phyloP scores from a whole-genome alignment of 1,140 invertebrate genomes.

The Elysia chlorotica region DNA sequence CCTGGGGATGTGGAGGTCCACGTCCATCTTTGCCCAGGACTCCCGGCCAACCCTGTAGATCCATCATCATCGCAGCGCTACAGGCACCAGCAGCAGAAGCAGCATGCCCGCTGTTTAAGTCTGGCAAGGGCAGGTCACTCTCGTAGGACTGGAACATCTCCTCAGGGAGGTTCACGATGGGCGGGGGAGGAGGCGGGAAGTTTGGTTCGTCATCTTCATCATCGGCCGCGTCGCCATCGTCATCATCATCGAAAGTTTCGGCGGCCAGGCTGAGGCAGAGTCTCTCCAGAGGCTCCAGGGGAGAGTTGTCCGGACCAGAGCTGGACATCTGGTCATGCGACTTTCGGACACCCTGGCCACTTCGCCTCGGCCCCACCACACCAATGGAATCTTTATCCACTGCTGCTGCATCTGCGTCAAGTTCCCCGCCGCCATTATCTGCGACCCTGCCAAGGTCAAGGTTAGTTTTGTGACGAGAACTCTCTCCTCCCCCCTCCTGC shows the following conservation, averaged over 20 bases:
- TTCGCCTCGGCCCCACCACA: constrained; percentile 21
- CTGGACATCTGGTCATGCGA: not conserved
- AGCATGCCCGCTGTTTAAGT: too few relatives aligned
- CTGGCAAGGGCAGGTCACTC: constrained; percentile 14
- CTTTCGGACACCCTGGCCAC: constrained; percentile 10
- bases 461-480: too few relatives aligned
- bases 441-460: too few relatives aligned
- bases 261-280: constrained; percentile 13
- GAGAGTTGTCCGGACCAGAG: constrained; percentile 27
- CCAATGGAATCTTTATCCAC: too few relatives aligned
- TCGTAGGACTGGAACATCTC: constrained; percentile 30
- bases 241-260: constrained; percentile 24
- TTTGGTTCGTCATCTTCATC: constrained; percentile 29
- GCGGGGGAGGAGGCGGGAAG: constrained; percentile 32
- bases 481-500: too few relatives aligned
- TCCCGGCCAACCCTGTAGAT: too few relatives aligned
- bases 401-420: too few relatives aligned
- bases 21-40: too few relatives aligned
- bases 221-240: constrained; percentile 21
- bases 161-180: constrained; percentile 18
- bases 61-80: too few relatives aligned
- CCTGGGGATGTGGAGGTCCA: too few relatives aligned
- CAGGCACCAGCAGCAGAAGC: too few relatives aligned
- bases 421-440: too few relatives aligned
- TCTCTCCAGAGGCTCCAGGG: constrained; percentile 31